Evolutionary conservation across 2,797 vertebrate genomes (phyloP), one percentile per base, ranked within the genome.

Genomic region (Anguilla anguilla): DNA sequence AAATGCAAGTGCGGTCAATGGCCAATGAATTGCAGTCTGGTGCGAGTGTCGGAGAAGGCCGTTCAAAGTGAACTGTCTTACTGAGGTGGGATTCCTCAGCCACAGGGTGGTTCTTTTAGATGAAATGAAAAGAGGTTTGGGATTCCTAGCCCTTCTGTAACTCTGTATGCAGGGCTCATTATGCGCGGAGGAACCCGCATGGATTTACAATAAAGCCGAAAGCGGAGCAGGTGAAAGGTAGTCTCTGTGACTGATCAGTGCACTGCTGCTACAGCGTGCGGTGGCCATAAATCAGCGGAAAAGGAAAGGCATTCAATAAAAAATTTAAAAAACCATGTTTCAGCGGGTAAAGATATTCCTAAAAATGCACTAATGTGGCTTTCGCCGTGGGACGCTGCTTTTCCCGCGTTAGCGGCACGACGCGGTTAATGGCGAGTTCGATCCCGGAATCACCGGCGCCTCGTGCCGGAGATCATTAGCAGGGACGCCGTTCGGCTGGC

Each of bases 391-490:
- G 74, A 77, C 74, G 9, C 11, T 43, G 74, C 74, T 22, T 46
- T 46, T 77, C 35, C 35, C 74, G 4, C 35, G 43, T 11, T 17
- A 43, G 74, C 22, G 79, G 9, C 51, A 15, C 7, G 25, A 13
- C 9, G 7, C 22, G 51, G 79, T 82, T 51, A 82, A 82, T 82
- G 79, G 46, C 19, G 3, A 49, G 79, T 82, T 82, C 79, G 46
- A 82, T 82, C 79, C 0, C 43, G 13, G 43, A 25, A 10, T 82
- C 79, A 7, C 46, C 79, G 11, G 79, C 1, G 22, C 82, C 79
- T 51, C 79, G 25, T 79, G 25, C 79, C 46, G n/a, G 43, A 82
- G 43, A 82, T 51, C 79, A 82, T 82, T 82, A 82, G 79, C 17
- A 51, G 43, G 79, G 79, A 49, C 11, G 10, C 43, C 51, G 46